Evolutionary conservation across 2,888 invertebrate genomes (phyloP).

Genomic region (Caenorhabditis wallacei): DNA sequence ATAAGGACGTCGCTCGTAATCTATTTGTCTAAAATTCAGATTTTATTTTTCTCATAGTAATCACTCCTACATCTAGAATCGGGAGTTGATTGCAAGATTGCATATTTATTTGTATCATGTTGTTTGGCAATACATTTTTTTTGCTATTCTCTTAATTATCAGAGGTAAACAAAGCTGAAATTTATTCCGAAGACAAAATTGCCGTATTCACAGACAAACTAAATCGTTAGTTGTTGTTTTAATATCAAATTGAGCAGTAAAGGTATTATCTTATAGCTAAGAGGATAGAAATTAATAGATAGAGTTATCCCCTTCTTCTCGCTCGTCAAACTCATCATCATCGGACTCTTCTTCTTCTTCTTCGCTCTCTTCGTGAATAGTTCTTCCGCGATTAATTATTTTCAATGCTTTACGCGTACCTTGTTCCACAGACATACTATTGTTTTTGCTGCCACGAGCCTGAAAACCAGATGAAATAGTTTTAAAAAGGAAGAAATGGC

Average conservation of each 20-base stretch:
- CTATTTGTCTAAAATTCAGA: neutral
- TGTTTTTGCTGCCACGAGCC: constrained; percentile 51
- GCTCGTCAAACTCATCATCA: constrained; percentile 18
- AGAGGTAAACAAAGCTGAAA: neutral
- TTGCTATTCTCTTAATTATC: too few species aligned
- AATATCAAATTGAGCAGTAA: constrained; percentile 4
- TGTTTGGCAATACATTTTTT: too few species aligned
- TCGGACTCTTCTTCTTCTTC: constrained; percentile 32
- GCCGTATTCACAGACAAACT: neutral
- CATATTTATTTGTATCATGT: too few species aligned
- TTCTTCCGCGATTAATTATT: constrained; percentile 36
- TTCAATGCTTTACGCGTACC: constrained; percentile 50
- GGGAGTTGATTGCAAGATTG: too few species aligned
- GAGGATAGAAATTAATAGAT: constrained; percentile 10
- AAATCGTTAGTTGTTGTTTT: neutral
- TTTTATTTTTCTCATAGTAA: neutral
- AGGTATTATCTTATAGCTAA: neutral
- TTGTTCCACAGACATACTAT: constrained; percentile 46
- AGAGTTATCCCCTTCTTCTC: neutral
- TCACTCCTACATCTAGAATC: neutral
- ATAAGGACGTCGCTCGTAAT: constrained; percentile 7
- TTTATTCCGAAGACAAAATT: neutral
- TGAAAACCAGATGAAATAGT: constrained; percentile 5
- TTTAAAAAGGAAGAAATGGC: neutral
- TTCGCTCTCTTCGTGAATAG: constrained; percentile 39